Evolutionary conservation across 1,140 invertebrate species (phyloP), one percentile per base, ranked within the genome.

Genomic region (Ditylenchus dipsaci): DNA sequence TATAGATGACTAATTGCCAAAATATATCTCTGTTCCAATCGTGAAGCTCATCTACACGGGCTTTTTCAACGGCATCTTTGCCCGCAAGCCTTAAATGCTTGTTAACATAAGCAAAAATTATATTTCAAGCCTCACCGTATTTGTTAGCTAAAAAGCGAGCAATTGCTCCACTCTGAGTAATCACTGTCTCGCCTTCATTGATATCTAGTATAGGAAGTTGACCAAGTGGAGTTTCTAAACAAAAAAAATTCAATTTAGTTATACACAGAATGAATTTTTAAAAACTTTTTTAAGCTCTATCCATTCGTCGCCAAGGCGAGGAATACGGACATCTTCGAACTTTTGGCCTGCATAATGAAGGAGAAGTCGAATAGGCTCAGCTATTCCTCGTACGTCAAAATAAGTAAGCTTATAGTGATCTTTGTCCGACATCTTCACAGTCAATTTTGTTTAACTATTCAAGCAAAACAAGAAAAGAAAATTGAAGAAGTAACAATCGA

Each of bases 241-340:
- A 45, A 45, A 45, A 45, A n/a, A n/a, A n/a, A n/a, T n/a, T n/a
- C n/a, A n/a, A n/a, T n/a, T n/a, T n/a, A n/a, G n/a, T n/a, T n/a
- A n/a, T n/a, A n/a, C n/a, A n/a, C n/a, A n/a, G n/a, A n/a, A n/a
- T n/a, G n/a, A n/a, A n/a, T n/a, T n/a, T n/a, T n/a, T n/a, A n/a
- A n/a, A n/a, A n/a, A n/a, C n/a, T n/a, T n/a, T n/a, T n/a, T n/a
- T n/a, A n/a, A n/a, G n/a, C n/a, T n/a, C n/a, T n/a, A n/a, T n/a
- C n/a, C n/a, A n/a, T n/a, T n/a, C n/a, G n/a, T n/a, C n/a, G n/a
- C n/a, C n/a, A n/a, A n/a, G n/a, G n/a, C n/a, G n/a, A n/a, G n/a
- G n/a, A 58, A 73, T 29, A 26, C 70, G 70, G 43, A 74, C 42
- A 33, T 72, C 70, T n/a, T 72, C 72, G 23, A 72, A 72, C 15